Base-by-base conservation (phyloP, 2,888 invertebrate species). In the Polydrusus cervinus region DNA sequence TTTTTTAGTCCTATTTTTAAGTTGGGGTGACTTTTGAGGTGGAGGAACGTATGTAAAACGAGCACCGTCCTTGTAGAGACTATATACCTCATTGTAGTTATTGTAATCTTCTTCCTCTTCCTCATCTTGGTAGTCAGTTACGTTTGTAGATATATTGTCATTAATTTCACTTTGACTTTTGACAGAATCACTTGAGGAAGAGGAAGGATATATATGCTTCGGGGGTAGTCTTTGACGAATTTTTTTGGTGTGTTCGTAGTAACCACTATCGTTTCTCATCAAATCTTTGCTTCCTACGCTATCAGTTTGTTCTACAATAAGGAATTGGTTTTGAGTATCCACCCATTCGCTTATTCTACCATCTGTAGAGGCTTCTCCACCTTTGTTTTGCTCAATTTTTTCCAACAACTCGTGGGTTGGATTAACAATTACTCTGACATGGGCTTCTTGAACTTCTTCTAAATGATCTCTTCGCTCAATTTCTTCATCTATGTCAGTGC, bases 191-290 rank as follows among this genome's bases (percentile, higher is more conserved):
- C 76, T 75, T 3, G 80, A 80, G 8, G 80, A 79, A 7, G 79
- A 81, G 0, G 84, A 81, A 6, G 82, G 82, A 47, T 82, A 83
- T 49, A 87, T 84, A 61, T 86, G 83, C 65, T 83, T 83, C 0
- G 87, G 86, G 0, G 86, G 87, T 38, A 87, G 81, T 45, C 87
- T 78, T 78, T 87, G 87, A 13, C 87, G 78, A 0, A 86, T 83
- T 77, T 86, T 87, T 61, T 84, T 86, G 6, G 82, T 81, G 30
- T 83, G 81, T 61, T 87, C 86, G 80, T 86, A 86, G 71, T 86
- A 86, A 8, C 86, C 85, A 76, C 85, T 85, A 70, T 86, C 86
- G 75, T 84, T 83, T 68, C 85, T 80, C 62, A 81, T 82, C 25
- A 86, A 77, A 64, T 69, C 78, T 51, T 71, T 73, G 16, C 57